Evolutionary conservation across 2,797 vertebrate species (phyloP).

Genomic region (Poeciliopsis paucimaculata): DNA sequence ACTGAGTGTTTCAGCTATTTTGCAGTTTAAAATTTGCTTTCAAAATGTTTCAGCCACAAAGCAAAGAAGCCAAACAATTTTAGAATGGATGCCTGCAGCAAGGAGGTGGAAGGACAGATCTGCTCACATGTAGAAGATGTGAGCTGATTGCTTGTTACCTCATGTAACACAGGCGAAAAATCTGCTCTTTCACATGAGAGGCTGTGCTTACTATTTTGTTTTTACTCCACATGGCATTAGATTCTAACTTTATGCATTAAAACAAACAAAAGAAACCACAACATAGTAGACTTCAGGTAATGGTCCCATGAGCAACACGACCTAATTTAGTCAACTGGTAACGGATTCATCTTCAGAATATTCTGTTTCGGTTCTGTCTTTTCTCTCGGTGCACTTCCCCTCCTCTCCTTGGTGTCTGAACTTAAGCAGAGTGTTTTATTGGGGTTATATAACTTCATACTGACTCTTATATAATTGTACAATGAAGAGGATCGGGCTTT

Average conservation of each 20-base stretch:
- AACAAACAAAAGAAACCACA: neutral
- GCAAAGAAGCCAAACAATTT: neutral
- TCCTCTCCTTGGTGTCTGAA: neutral
- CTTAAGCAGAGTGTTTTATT: neutral
- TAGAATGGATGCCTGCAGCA: neutral
- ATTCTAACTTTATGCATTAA: neutral
- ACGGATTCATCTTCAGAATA: neutral
- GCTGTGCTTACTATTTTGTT: neutral
- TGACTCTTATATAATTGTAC: neutral
- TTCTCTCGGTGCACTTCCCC: neutral
- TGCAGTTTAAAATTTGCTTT: neutral
- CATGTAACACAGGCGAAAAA: neutral
- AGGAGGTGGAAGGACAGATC: neutral
- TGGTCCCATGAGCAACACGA: neutral
- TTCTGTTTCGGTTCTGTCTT: neutral
- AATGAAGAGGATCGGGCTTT: neutral
- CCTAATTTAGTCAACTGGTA: neutral
- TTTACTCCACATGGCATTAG: neutral
- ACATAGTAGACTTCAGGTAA: neutral
- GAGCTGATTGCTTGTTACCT: neutral
- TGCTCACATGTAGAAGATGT: neutral
- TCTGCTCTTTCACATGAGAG: neutral
- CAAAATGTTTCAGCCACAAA: neutral
- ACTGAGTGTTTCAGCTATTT: too few relatives aligned
- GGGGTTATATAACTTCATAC: neutral